Percentiles rank a stretch among this genome's conserved stretches.
Conservation (phyloP, 2,113 vertebrate genomes). For the Fulica atra region DNA sequence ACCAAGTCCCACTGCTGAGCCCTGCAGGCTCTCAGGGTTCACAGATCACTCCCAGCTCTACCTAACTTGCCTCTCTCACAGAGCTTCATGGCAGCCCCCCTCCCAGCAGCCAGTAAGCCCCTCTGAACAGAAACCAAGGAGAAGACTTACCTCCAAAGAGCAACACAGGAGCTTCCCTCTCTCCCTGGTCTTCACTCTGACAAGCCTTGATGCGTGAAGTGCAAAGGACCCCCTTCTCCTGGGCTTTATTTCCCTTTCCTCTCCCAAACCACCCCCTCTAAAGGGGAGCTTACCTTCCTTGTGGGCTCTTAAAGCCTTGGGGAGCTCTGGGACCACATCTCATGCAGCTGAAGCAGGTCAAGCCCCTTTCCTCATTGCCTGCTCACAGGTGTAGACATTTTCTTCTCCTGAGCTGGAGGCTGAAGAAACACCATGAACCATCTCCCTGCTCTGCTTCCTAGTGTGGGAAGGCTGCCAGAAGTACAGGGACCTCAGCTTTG, state of each 20-base stretch:
- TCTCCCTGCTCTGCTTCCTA: neutral
- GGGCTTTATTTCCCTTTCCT: neutral
- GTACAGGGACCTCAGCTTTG: neutral
- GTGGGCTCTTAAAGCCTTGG: neutral
- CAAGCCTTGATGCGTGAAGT: neutral
- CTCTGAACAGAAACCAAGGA: neutral
- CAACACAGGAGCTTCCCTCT: neutral
- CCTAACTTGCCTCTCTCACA: neutral
- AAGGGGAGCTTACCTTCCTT: neutral
- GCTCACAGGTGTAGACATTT: constrained; percentile 13
- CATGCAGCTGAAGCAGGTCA: neutral
- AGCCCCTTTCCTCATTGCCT: neutral
- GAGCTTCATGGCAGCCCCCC: neutral
- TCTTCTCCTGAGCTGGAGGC: neutral
- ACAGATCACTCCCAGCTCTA: neutral
- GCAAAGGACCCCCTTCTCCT: accelerated
- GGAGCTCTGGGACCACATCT: neutral
- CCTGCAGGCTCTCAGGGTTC: neutral
- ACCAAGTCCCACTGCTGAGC: accelerated
- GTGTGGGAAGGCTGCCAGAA: neutral
- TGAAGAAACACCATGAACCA: neutral
- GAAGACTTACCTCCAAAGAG: neutral
- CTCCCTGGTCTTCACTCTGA: neutral
- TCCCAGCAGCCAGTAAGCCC: neutral
- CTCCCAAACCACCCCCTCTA: neutral